These are phyloP conservation scores for Halcyon malimbica DNA, from an alignment of 2,113 vertebrate genomes.

Conservation along the genomic window DNA sequence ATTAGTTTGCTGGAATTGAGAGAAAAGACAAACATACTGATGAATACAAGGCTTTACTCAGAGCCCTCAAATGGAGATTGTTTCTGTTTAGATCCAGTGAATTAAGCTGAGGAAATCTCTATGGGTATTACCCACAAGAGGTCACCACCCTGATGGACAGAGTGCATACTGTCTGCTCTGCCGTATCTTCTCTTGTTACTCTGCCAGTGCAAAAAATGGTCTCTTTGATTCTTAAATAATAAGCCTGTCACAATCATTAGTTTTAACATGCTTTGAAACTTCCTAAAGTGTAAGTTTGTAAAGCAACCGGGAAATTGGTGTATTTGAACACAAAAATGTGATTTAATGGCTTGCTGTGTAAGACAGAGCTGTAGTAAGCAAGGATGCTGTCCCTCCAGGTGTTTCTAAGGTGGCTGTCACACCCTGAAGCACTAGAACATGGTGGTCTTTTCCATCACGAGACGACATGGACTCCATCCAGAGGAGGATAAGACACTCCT, in stretches of 20 bases:
- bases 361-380: not conserved
- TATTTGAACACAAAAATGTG: not conserved
- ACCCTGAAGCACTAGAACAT: not conserved
- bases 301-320: not conserved
- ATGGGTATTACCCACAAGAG: not conserved
- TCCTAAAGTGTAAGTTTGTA: not conserved
- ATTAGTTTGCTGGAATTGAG: not conserved
- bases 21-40: not conserved
- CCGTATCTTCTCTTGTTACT: not conserved
- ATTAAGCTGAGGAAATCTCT: not conserved
- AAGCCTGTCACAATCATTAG: not conserved
- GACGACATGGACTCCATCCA: not conserved
- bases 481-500: not conserved
- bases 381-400: not conserved
- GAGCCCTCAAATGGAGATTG: not conserved
- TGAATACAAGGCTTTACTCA: not conserved
- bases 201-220: not conserved
- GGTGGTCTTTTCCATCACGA: not conserved
- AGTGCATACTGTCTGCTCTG: rapidly evolving
- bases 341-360: not conserved
- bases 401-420: not conserved
- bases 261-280: not conserved
- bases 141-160: not conserved
- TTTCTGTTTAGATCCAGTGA: not conserved
- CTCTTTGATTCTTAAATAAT: not conserved